Evolutionary conservation across 2,797 vertebrate genomes (phyloP).

Genomic region (Pangasius djambal): DNA sequence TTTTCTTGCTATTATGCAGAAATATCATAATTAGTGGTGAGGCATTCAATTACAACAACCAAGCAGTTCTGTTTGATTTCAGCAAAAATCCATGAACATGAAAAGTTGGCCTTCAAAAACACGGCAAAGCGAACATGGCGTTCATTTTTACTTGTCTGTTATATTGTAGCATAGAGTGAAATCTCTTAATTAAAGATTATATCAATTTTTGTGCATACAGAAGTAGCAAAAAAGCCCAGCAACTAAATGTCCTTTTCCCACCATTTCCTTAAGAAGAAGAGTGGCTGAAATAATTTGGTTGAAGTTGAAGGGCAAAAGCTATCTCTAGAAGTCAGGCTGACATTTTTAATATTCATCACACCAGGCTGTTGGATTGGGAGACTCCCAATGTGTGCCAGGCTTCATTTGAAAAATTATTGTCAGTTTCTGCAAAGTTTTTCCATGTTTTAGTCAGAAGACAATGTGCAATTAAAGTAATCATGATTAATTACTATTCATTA

Average conservation of each 20-base stretch:
- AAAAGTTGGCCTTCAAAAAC: neutral
- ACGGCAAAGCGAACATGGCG: neutral
- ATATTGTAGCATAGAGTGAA: neutral
- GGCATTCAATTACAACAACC: constrained; percentile 7
- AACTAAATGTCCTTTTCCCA: constrained; percentile 68
- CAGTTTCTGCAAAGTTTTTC: constrained; percentile 49
- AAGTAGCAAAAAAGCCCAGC: constrained; percentile 59
- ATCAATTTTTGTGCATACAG: constrained; percentile 65
- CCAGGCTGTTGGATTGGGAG: constrained; percentile 62
- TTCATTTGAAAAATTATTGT: neutral
- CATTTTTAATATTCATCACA: constrained; percentile 73
- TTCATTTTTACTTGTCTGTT: constrained; percentile 6
- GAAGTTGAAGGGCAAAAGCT: constrained; percentile 63
- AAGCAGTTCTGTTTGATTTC: neutral
- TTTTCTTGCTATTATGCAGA: neutral
- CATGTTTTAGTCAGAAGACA: constrained; percentile 68
- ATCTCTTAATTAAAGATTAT: constrained; percentile 76
- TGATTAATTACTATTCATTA: constrained; percentile 69
- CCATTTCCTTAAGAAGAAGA: constrained; percentile 50
- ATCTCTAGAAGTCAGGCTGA: constrained; percentile 68
- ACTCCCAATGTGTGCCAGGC: constrained; percentile 39
- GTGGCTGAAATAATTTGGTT: constrained; percentile 66
- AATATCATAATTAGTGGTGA: neutral
- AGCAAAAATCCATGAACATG: neutral
- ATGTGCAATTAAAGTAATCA: constrained; percentile 75